Evolutionary conservation across 2,888 invertebrate genomes (phyloP).

Genomic region (Ochropacha duplaris): DNA sequence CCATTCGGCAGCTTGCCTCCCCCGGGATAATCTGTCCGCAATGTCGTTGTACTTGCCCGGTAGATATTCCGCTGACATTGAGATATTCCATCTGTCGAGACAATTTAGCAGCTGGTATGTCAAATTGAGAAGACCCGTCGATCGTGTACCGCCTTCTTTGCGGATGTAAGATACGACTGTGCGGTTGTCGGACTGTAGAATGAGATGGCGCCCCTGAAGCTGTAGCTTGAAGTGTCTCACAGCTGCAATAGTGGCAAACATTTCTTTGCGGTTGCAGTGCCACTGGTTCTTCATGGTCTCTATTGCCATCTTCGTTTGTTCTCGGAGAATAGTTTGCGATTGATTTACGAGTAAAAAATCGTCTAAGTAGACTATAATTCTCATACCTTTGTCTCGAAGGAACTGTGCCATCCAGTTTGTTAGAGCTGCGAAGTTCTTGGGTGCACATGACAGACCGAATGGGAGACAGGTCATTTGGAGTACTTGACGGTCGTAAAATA

Average conservation of each 20-base stretch:
- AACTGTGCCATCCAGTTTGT: constrained; percentile 20
- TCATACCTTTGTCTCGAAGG: constrained; percentile 10
- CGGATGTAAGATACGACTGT: constrained; percentile 24
- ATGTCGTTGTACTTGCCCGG: constrained; percentile 29
- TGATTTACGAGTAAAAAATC: constrained; percentile 19
- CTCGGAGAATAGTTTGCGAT: constrained; percentile 4
- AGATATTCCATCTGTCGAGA: too few relatives aligned
- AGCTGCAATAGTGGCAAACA: constrained; percentile 19
- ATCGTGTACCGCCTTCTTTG: constrained; percentile 22
- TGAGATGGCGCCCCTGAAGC: neutral
- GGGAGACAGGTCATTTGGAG: constrained; percentile 22
- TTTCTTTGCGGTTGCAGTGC: constrained; percentile 32
- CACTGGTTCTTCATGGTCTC: constrained; percentile 8
- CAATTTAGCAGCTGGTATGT: neutral
- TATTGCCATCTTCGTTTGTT: constrained; percentile 9
- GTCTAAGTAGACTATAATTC: constrained; percentile 17
- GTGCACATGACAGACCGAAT: constrained; percentile 24
- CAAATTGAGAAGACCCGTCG: constrained; percentile 8
- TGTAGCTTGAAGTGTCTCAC: neutral
- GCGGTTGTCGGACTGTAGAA: constrained; percentile 28
- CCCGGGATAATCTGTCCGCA: constrained; percentile 26
- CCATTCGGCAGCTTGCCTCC: constrained; percentile 20
- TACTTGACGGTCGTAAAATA: constrained; percentile 9
- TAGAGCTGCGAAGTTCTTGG: constrained; percentile 17
- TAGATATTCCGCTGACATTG: constrained; percentile 9